Percentiles rank a stretch among this genome's conserved stretches.
Evolutionary conservation across 2,797 vertebrate species (phyloP).

Genomic region (Gobio occitaniae): DNA sequence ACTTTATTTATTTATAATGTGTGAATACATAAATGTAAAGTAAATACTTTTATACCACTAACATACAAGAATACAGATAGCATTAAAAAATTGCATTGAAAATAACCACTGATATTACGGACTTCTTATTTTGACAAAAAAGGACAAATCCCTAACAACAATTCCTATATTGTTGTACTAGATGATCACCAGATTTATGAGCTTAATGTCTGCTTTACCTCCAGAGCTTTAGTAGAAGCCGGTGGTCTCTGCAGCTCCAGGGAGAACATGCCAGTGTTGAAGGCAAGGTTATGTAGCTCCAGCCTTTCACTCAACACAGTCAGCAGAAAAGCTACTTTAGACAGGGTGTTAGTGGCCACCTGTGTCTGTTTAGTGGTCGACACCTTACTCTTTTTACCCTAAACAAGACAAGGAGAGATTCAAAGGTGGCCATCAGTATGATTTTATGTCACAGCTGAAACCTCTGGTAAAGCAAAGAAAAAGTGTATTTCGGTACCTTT

Average conservation of each 20-base stretch:
- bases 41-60: not conserved
- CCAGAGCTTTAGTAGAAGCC: conserved; percentile 97
- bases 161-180: not conserved
- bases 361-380: conserved; percentile 96
- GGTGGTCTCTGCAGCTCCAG: conserved; percentile 97
- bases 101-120: not conserved
- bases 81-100: not conserved
- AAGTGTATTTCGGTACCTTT: conserved; percentile 80
- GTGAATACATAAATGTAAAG: not conserved
- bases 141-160: not conserved
- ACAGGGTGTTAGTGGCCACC: conserved; percentile 94
- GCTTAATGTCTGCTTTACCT: conserved; percentile 76
- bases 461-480: not conserved
- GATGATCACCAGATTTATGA: not conserved
- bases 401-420: conserved; percentile 16
- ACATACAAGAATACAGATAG: not conserved
- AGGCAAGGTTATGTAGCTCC: conserved; percentile 96
- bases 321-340: conserved; percentile 94
- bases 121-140: not conserved
- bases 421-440: not conserved
- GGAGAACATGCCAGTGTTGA: conserved; percentile 97
- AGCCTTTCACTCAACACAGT: conserved; percentile 92
- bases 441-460: not conserved
- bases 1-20: not conserved
- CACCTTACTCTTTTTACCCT: conserved; percentile 99